These are phyloP conservation scores for Cyprinella venusta DNA, from an alignment of 2,797 vertebrate species.

Conservation along the genomic window DNA sequence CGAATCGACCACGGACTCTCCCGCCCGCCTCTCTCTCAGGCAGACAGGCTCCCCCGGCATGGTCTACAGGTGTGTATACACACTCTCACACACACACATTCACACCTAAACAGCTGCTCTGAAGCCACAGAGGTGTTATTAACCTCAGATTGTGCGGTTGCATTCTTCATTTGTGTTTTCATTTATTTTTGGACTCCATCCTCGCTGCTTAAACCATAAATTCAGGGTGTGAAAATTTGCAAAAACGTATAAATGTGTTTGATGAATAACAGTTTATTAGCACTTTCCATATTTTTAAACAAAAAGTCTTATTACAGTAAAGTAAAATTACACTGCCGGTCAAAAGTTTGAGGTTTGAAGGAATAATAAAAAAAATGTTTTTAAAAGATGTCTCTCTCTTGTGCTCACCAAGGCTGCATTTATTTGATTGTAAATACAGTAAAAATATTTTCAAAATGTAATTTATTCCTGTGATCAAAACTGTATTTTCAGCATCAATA, in stretches of 20 bases:
- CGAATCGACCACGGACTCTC: conserved; percentile 98
- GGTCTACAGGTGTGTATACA: conserved; percentile 91
- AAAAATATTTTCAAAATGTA: not conserved
- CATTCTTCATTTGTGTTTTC: not conserved
- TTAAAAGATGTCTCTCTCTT: not conserved
- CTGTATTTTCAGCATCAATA: not conserved
- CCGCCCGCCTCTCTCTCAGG: conserved; percentile 93
- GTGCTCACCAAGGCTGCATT: not conserved
- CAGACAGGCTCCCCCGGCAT: conserved; percentile 97
- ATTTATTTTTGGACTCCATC: not conserved
- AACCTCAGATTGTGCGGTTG: not conserved
- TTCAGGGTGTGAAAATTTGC: not conserved
- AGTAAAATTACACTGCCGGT: not conserved
- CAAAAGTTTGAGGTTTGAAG: not conserved
- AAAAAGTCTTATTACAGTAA: not conserved
- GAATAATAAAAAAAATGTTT: not conserved
- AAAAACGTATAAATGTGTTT: not conserved
- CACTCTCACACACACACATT: conserved; percentile 3
- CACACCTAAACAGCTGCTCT: not conserved
- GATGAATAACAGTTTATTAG: not conserved
- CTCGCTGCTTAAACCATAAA: not conserved
- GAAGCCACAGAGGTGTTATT: not conserved
- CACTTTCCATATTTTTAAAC: not conserved
- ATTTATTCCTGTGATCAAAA: not conserved
- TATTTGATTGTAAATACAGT: not conserved